Evolutionary conservation across 1,140 invertebrate species (phyloP), one percentile per base, ranked within the genome.

Genomic region (Chlorops oryzae): DNA sequence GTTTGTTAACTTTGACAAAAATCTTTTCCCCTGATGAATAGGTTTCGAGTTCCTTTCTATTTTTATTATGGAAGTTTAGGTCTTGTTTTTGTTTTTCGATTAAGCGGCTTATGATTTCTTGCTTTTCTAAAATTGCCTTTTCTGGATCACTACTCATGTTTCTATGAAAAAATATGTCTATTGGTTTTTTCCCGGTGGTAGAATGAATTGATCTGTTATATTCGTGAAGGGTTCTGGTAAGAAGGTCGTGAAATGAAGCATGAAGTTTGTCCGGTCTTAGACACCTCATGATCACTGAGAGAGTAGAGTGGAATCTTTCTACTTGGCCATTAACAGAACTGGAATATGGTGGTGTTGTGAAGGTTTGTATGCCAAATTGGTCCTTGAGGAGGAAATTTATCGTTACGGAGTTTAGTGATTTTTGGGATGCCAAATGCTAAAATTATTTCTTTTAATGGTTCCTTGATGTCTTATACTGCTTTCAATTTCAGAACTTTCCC

Each of bases 241-340:
- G 38, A 17, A 54, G 15, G 27, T 48, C 46, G 15, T 42, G 18
- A 15, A 55, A 46, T 12, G 39, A 22, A 39, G 38, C 4, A 13
- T 45, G 32, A 2, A 9, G 38, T 15, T 35, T 12, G 9, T 57
- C 48, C 15, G 21, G 43, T 39, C 43, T 39, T 5, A 51, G 22
- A 21, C 48, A 48, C 23, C 49, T 40, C 40, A 54, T 50, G 15
- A 54, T 51, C 50, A 51, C 56, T 17, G 41, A 24, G 10, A 58
- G 18, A 7, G 56, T 58, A 12, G 52, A 55, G 35, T 58, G 56
- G 24, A 52, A 51, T 1, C 56, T 24, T 52, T 58, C 52, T 32
- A 58, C 28, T 25, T 52, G 52, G 10, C 56, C 52, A n/a, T 58
- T 58, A 6, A 23, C 37, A 7, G 5, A 24, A 18, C 45, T 52